Conservation (phyloP, 1,140 invertebrate genomes). For the Drosophila virilis region DNA sequence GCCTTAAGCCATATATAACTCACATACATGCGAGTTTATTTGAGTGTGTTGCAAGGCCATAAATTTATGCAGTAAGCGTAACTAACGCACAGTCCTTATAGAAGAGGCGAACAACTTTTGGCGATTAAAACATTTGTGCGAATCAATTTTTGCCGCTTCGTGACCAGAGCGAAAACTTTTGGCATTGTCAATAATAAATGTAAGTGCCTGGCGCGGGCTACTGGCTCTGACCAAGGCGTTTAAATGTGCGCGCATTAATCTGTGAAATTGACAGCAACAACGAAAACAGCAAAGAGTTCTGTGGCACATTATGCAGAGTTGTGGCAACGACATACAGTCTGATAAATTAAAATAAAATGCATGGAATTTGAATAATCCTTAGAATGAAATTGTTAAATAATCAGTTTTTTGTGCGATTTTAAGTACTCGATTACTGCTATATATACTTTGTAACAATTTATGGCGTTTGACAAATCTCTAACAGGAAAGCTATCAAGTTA, state of each 20-base stretch:
- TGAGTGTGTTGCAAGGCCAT: not conserved
- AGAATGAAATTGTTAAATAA: no score
- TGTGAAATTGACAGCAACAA: conserved; percentile 73
- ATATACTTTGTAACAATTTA: no score
- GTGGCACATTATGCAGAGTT: conserved; percentile 4
- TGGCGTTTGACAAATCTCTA: no score
- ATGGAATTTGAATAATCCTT: not conserved
- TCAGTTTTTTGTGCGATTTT: no score
- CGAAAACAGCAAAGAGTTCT: conserved; percentile 8
- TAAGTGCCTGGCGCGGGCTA: conserved; percentile 37
- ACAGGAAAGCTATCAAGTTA: no score
- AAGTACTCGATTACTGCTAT: no score
- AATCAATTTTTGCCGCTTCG: conserved; percentile 70
- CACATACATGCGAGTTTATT: not conserved
- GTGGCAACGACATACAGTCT: not conserved
- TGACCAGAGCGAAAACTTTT: conserved; percentile 58
- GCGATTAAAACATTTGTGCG: conserved; percentile 60
- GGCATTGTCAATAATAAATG: conserved; percentile 78
- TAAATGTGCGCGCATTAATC: conserved; percentile 74
- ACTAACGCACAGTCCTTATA: conserved; percentile 27
- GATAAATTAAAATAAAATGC: not conserved
- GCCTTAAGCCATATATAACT: not conserved
- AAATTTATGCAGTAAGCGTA: conserved; percentile 14
- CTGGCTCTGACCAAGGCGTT: conserved; percentile 41
- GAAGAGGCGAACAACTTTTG: conserved; percentile 14